Evolutionary conservation across 1,140 invertebrate species (phyloP), one percentile per base, ranked within the genome.

Genomic region (Drosophila novamexicana): DNA sequence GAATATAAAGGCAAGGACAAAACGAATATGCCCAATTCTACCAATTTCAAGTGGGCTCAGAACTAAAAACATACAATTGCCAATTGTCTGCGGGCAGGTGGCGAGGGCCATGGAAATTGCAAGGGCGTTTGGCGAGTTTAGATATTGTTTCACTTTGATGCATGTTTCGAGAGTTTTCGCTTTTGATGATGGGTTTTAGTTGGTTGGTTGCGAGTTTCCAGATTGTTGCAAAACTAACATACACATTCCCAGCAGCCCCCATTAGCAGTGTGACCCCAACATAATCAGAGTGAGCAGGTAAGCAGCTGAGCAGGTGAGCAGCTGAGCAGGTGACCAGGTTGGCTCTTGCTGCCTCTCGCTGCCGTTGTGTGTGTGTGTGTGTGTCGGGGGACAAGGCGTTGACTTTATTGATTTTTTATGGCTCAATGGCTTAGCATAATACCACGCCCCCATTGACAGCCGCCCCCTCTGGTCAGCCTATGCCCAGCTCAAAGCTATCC

Each of bases 341-440:
- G 7, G 6, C n/a, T 42, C 40, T 12, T 40, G 44, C 22, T 45
- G 2, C 22, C 29, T 18, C 29, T 22, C 18, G 18, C 9, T 54
- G 22, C 10, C 39, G 37, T 40, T 18, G 5, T 22, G 22, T 22
- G 22, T 22, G 22, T 22, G 22, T 22, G 22, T 29, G 22, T 29
- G 22, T 29, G 22, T 29, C 22, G 4, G 4, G 22, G 22, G 22
- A 29, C 22, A 29, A 66, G 50, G 61, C 57, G 79, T 71, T 79
- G 66, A 79, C 69, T 83, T 83, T 86, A 86, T 86, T 86, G 83
- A 86, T 86, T 86, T 29, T 86, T 86, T 80, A 83, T 83, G 79
- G 63, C 79, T 86, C 83, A 88, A 69, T 86, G 73, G 83, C 44
- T 79, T 56, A 50, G 54, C 53, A 65, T 37, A 18, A 36, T 36